Evolutionary conservation across 2,113 vertebrate genomes (phyloP).

Genomic region (Corvus moneduloides): DNA sequence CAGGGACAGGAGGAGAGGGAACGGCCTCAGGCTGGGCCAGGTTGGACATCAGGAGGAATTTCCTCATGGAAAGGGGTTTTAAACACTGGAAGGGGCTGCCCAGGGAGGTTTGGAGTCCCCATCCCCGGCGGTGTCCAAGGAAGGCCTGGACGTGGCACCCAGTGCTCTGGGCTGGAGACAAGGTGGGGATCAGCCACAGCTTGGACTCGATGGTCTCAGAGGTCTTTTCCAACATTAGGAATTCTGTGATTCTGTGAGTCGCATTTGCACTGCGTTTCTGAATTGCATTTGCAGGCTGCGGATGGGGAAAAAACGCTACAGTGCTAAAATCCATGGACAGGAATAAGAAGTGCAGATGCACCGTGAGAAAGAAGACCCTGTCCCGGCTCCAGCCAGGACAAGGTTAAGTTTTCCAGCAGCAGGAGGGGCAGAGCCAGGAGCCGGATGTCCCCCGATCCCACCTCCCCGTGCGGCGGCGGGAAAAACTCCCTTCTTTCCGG

Average conservation of each 20-base stretch:
- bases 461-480: not conserved
- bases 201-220: not conserved
- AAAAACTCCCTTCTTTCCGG: accelerated
- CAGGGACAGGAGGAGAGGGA: not conserved
- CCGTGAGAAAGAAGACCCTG: too few relatives aligned
- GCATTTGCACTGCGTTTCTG: not conserved
- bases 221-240: not conserved
- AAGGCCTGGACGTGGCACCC: not conserved
- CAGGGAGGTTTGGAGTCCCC: not conserved
- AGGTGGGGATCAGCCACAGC: accelerated
- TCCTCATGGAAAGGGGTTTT: not conserved
- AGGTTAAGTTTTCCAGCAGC: not conserved
- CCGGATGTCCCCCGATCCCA: not conserved
- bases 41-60: not conserved
- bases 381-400: not conserved
- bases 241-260: not conserved
- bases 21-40: accelerated
- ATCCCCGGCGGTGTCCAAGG: not conserved
- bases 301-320: accelerated
- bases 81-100: not conserved
- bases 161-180: not conserved
- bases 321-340: not conserved
- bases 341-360: not conserved
- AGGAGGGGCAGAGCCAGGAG: not conserved
- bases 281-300: not conserved